Conservation (phyloP, 2,888 invertebrate genomes). For the Dioctria rufipes region DNA sequence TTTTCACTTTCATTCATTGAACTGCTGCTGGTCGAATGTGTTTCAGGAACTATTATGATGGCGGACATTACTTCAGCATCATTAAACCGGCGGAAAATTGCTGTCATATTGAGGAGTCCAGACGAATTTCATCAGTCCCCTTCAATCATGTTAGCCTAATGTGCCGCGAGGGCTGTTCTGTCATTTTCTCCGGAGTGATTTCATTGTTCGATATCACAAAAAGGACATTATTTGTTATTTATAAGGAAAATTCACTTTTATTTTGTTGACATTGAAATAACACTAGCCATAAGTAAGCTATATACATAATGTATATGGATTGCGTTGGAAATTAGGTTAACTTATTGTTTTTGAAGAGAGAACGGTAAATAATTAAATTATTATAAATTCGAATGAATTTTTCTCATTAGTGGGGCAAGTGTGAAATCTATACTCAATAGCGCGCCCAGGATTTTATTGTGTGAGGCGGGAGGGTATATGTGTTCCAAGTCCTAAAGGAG, state of each 20-base stretch:
- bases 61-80: conserved; percentile 42
- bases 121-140: conserved; percentile 44
- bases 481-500: too few species aligned
- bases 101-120: conserved; percentile 46
- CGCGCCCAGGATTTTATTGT: too few species aligned
- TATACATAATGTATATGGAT: too few species aligned
- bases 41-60: conserved; percentile 25
- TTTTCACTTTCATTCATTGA: conserved; percentile 45
- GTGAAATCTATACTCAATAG: too few species aligned
- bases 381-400: too few species aligned
- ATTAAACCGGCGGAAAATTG: conserved; percentile 48
- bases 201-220: conserved; percentile 34
- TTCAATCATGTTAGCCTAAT: conserved; percentile 38
- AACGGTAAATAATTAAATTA: too few species aligned
- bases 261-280: not conserved
- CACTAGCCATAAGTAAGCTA: too few species aligned
- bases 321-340: too few species aligned
- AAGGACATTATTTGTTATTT: conserved; percentile 22
- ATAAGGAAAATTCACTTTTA: not conserved
- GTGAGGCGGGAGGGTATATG: too few species aligned
- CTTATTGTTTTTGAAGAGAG: too few species aligned
- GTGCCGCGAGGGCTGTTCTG: conserved; percentile 28
- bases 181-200: conserved; percentile 34
- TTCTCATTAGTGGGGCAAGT: too few species aligned
- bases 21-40: conserved; percentile 29